Evolutionary conservation across 2,888 invertebrate genomes (phyloP), one percentile per base, ranked within the genome.

Genomic region (Cenopis cana): DNA sequence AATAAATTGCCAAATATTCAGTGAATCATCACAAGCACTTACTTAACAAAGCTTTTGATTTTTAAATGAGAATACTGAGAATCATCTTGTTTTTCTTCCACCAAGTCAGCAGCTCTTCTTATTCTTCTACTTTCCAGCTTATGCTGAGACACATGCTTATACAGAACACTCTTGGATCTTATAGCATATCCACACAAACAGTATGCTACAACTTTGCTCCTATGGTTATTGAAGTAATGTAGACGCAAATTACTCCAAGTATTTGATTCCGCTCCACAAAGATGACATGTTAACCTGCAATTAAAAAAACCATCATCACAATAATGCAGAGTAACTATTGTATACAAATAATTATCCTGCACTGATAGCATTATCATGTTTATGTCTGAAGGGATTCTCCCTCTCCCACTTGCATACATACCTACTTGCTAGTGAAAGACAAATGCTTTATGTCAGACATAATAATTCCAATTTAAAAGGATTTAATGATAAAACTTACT

Each of bases 131-230:
- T 85, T 77, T 88, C 87, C 69, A 82, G 71, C 77, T 88, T 89
- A 75, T 93, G 93, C 65, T 89, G 87, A 1, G 89, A 84, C 14
- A 91, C 85, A 80, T 93, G 93, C 77, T 90, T 90, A 77, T 93
- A 92, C 17, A 93, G 84, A 50, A 87, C 85, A 82, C 85, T 89
- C 76, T 90, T 90, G 5, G 92, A 91, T 78, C 82, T 82, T 38
- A 92, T 86, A 9, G 84, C 84, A 76, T 84, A 87, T 17, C 93
- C 93, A 80, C 93, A 93, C 2, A 89, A 75, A 74, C 93, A 93
- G 69, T 82, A 83, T 18, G 89, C 85, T 69, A 83, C 76, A 20
- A 90, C 87, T 78, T 87, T 88, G 72, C 80, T 84, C 77, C 87
- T 88, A 75, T 93, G 93, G 8, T 76, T 75, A 74, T 83, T 87